Evolutionary conservation across 2,888 invertebrate genomes (phyloP), one percentile per base, ranked within the genome.

Genomic region (Pristionchus exspectatus): DNA sequence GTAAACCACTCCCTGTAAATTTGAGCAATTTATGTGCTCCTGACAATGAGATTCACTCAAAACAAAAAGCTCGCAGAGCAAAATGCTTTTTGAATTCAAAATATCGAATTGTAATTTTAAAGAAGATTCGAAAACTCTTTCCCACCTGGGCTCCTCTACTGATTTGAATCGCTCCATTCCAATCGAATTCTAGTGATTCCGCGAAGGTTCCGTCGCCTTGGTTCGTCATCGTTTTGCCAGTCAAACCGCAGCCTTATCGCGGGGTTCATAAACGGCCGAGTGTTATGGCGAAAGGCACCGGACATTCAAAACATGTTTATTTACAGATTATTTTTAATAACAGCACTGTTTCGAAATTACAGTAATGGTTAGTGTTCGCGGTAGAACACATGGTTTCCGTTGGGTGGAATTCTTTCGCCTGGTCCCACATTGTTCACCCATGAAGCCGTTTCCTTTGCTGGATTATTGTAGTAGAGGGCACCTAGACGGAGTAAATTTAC

Each of bases 131-230:
- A 1, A 3, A 66, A 66, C 10, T 66, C 4, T 38, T 16, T 9
- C 74, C 21, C 44, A 74, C 74, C 74, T 74, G 74, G 1, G 38
- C 74, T 74, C 74, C 74, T 74, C 74, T 33, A 21, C 38, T 74
- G n/a, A 74, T 74, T 21, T 74, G 18, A 7, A 9, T 16, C 9
- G 74, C 33, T 4, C 21, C 38, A 38, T 18, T 74, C 74, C 74
- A 74, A 38, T 38, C 38, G 2, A 74, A 38, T 1, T 38, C 44
- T 0, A 69, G 30, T 14, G 69, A 0, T 16, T 27, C 16, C 1
- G 4, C 30, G 18, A 30, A 69, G 30, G 27, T 30, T 12, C 69
- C 69, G 14, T 69, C 21, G 16, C 9, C 16, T 16, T 1, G 30
- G 16, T 69, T 33, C 16, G 14, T 14, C 69, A 69, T 69, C 69